Evolutionary conservation across 2,113 vertebrate genomes (phyloP), one percentile per base, ranked within the genome.

Genomic region (Tautogolabrus adspersus): DNA sequence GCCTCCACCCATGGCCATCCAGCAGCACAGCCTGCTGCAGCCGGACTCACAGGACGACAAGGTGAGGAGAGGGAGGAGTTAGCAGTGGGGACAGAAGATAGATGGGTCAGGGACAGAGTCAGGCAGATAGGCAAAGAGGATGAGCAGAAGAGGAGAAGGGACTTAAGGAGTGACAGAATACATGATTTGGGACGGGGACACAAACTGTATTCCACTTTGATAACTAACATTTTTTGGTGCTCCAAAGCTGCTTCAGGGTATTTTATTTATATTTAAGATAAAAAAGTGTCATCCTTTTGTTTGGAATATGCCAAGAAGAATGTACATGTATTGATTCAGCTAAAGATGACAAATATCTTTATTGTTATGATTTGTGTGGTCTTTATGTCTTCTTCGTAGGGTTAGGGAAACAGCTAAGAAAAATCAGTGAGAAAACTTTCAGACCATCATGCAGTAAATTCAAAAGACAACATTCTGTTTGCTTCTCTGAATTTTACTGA

Each of bases 1-100:
- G 44, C 98, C 98, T 15, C 98, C 98, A 0, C 98, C 98, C 0
- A 99, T 99, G 98, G 97, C 97, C 88, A 99, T 99, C 86, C 98
- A 99, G 85, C 98, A 99, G 23, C 98, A 99, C 92, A 99, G 97
- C 88, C 96, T 99, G 40, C 96, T 99, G 37, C 98, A 99, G 93
- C 95, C 97, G 0, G 98, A 99, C 89, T 95, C 97, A 0, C 97
- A 99, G 94, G 98, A 99, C 5, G 98, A 99, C 94, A 99, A 99
- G 98, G 98, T 99, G 93, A 91, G 92, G 82, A 38, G 5, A 37
- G 60, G 5, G 9, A 0, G 9, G 56, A 10, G 3, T 1, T 15
- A 2, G 55, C n/a, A n/a, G 55, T 2, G 0, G 34, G 63, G 23
- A n/a, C 60, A 57, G 57, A 22, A 44, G 26, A 64, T 1, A 26